Evolutionary conservation across 2,888 invertebrate species (phyloP), one percentile per base, ranked within the genome.

Genomic region (Tiphia femorata): DNA sequence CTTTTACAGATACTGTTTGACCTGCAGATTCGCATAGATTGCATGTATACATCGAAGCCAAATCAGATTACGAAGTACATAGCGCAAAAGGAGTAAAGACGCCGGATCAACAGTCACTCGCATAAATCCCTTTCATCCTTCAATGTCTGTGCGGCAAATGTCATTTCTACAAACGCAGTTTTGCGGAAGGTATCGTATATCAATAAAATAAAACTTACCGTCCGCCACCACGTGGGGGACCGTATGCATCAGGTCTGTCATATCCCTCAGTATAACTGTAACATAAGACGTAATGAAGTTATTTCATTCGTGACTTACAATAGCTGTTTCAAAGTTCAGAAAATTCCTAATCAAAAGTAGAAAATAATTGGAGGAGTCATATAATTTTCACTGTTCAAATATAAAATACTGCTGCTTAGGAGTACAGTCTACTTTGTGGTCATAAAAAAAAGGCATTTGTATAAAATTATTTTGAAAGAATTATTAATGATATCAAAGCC

Each of bases 231-330:
- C 83, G 81, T n/a, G 81, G 81, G 61, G 82, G 82, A 66, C 82
- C 82, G 57, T 83, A 83, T 8, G 82, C 78, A 57, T 83, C 83
- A 64, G 82, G 70, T 75, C 83, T 77, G 62, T 83, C 83, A 64
- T 83, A 83, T 50, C 76, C 78, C 58, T 83, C 83, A 23, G 78
- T 73, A 64, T 83, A 83, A 52, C 83, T 83, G 55, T 14, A 75
- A 76, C 21, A 46, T 20, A 44, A n/a, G n/a, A n/a, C n/a, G n/a
- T n/a, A n/a, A n/a, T n/a, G n/a, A n/a, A n/a, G n/a, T n/a, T n/a
- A n/a, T n/a, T n/a, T n/a, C n/a, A n/a, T n/a, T n/a, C n/a, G n/a
- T n/a, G n/a, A n/a, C n/a, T n/a, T n/a, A n/a, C n/a, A n/a, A n/a
- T n/a, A n/a, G n/a, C n/a, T n/a, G n/a, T n/a, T n/a, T n/a, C n/a